Evolutionary conservation across 64 coral and sea anemone genomes (phyloP).

Genomic region (Hydrozoanthus tunicans): DNA sequence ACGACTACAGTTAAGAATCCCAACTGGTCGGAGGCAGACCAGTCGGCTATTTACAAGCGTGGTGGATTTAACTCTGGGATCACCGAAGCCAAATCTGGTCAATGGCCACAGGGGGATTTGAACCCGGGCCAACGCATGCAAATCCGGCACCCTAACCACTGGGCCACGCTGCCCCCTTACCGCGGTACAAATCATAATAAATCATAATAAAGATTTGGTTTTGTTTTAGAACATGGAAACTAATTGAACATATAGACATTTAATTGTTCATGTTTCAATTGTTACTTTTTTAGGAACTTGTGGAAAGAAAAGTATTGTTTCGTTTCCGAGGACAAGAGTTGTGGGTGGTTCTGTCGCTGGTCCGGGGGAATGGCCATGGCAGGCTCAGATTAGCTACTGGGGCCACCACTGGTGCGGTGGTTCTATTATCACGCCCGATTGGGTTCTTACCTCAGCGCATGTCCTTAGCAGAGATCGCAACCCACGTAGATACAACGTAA

Average conservation of each 20-base stretch:
- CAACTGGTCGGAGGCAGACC: too few relatives aligned
- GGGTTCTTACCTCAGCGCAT: constrained; percentile 29
- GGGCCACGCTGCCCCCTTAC: too few relatives aligned
- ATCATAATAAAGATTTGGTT: too few relatives aligned
- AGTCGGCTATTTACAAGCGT: too few relatives aligned
- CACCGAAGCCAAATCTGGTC: too few relatives aligned
- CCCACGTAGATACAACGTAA: constrained; percentile 36
- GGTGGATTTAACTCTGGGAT: too few relatives aligned
- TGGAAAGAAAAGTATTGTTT: constrained; percentile 10
- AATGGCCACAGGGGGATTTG: too few relatives aligned
- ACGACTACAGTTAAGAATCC: too few relatives aligned
- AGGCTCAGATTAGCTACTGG: constrained; percentile 48
- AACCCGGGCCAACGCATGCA: too few relatives aligned
- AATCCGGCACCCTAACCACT: too few relatives aligned
- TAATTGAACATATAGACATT: background rate
- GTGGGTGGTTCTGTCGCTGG: constrained; percentile 21
- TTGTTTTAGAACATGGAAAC: too few relatives aligned
- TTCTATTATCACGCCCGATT: constrained; percentile 18
- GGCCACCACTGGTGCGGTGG: constrained; percentile 46
- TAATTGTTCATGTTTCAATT: background rate
- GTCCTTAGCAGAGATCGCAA: constrained; percentile 22
- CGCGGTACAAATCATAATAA: too few relatives aligned
- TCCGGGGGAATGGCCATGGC: constrained; percentile 49
- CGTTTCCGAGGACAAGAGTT: constrained; percentile 38
- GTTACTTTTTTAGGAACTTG: constrained; percentile 28